Base-by-base conservation (phyloP, 1,140 invertebrate species). In the Drosophila ogumai region DNA sequence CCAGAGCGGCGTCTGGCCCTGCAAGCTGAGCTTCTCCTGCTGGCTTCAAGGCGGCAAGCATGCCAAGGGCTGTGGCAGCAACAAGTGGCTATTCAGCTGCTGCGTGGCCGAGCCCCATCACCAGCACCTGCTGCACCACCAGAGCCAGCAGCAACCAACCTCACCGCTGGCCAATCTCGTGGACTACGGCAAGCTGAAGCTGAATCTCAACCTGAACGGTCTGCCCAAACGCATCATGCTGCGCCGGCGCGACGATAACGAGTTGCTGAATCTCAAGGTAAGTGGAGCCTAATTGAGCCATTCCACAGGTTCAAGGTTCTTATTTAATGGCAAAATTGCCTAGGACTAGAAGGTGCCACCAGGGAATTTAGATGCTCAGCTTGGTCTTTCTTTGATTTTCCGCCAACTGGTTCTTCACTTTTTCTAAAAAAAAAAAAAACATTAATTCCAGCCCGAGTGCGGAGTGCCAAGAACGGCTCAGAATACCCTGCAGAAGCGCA, bases 1-100 rank as follows among this genome's bases (percentile, higher is more conserved):
- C 46, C 94, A 95, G 49, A 93, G 93, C 13, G 93, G 93, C 25
- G 93, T 94, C 0, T 93, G 94, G 75, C 93, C 94, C 1, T 96
- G 96, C 76, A 95, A 95, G 1, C 92, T 96, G 57, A 94, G 95
- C n/a, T 91, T 96, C 50, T 94, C 94, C n/a, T 96, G 96, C 82
- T 96, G 96, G 95, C 90, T 96, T 38, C 94, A 94, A 25, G 96
- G 96, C 3, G 96, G 95, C 19, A 93, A 93, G 44, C 93, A 94
- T 72, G 93, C 94, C 40, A 92, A 93, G 43, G 95, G 95, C 12
- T 96, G 95, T 79, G 95, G 95, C 9, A 93, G 93, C 46, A 94
- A 94, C 80, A 91, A 93, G 73, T 95, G 95, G 95, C 92, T 96
- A 34, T 95, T 96, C 76, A 95, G 95, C 3, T 96, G 96, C 92